Evolutionary conservation across 2,113 vertebrate genomes (phyloP).

Genomic region (Cyanoliseus patagonus): DNA sequence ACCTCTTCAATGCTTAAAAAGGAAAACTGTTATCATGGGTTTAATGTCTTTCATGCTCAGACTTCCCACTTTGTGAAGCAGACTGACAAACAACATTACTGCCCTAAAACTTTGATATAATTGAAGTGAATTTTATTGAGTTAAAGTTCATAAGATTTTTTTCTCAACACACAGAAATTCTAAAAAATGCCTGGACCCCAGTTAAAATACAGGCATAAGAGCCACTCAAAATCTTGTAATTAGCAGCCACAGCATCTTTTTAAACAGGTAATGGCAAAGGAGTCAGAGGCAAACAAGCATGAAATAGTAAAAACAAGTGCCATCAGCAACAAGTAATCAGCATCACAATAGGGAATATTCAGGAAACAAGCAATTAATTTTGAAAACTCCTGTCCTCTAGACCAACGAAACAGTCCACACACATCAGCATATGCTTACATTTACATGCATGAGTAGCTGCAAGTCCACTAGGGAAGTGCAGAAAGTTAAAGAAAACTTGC

Average conservation of each 20-base stretch:
- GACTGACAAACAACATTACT: not conserved
- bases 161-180: not conserved
- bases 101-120: not conserved
- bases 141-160: not conserved
- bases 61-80: not conserved
- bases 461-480: not conserved
- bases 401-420: not conserved
- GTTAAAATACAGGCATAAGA: not conserved
- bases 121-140: not conserved
- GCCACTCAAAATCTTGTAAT: not conserved
- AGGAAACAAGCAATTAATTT: slow-evolving; percentile 27
- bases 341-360: slow-evolving; percentile 31
- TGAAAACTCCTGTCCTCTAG: not conserved
- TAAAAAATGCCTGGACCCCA: not conserved
- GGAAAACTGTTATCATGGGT: not conserved
- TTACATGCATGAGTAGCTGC: not conserved
- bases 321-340: not conserved
- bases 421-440: not conserved
- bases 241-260: not conserved
- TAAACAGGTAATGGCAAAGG: slow-evolving; percentile 43
- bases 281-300: slow-evolving; percentile 34
- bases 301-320: slow-evolving; percentile 35
- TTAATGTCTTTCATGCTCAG: not conserved
- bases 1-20: not conserved
- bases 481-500: not conserved